Base-by-base conservation (phyloP, 2,797 vertebrate genomes). In the Eulemur rubriventer region DNA sequence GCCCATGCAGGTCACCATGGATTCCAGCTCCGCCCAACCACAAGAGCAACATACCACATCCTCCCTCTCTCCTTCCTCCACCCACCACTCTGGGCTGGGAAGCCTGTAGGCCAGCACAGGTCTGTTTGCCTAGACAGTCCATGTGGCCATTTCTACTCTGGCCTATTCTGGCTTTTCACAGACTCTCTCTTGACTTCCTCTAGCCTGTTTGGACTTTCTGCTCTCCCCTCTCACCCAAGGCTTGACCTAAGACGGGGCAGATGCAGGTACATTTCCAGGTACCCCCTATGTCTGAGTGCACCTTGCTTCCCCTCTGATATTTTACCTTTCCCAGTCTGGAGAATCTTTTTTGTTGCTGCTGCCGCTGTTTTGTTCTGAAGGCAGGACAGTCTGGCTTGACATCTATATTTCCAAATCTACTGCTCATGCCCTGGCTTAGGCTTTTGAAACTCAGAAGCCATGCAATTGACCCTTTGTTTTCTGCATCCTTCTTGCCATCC, bases 201-300 rank as follows among this genome's bases (percentile, higher is more conserved):
- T 57, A 80, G 3, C 11, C 38, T 24, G 38, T 38, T 38, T 91
- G 67, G 83, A 93, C 91, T 82, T 67, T 89, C 67, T 89, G 38
- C 46, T 70, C 2, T 81, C 26, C 24, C 38, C 18, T 79, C 35
- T 72, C 38, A 50, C 9, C 12, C 18, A n/a, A 28, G 8, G 26
- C 38, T 70, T 48, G 4, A 67, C 38, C 67, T 61, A 35, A 67
- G 22, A 26, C 61, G 20, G 11, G 65, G 38, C 46, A 69, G 72
- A 55, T 43, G 43, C n/a, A 43, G 50, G 4, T 38, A 24, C 30
- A 10, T 52, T 63, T 73, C 48, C 30, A 70, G 20, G 7, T 16
- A 30, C 8, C 22, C 30, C 20, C 22, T 59, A 0, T 55, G 13
- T 73, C 22, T 38, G 65, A 67, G 22, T 4, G 20, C 6, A 18